Conservation (phyloP, 2,888 invertebrate genomes). For the Eristalis tenax region DNA sequence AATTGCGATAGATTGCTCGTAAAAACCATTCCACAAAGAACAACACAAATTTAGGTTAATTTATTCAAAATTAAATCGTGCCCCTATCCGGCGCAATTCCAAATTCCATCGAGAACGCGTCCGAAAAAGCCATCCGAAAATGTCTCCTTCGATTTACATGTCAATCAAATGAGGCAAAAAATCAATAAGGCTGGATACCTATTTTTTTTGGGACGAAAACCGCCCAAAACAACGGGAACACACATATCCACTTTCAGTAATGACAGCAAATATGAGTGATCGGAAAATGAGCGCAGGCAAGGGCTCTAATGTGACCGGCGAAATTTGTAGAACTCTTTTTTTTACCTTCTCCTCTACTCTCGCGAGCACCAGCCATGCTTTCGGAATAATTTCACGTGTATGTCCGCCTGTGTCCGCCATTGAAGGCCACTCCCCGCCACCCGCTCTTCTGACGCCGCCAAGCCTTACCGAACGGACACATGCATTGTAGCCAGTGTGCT, state of each 20-base stretch:
- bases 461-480: background rate
- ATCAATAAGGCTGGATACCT: conserved; percentile 33
- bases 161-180: conserved; percentile 29
- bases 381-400: conserved; percentile 32
- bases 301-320: conserved; percentile 7
- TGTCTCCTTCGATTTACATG: conserved; percentile 18
- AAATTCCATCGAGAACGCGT: background rate
- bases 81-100: background rate
- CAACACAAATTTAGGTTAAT: conserved; percentile 21
- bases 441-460: no score
- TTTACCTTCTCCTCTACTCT: background rate
- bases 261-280: conserved; percentile 8
- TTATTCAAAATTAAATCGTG: conserved; percentile 28
- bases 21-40: background rate
- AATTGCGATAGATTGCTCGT: background rate
- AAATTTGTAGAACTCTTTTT: conserved; percentile 19
- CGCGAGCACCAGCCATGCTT: conserved; percentile 2
- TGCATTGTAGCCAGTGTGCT: conserved; percentile 15
- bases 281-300: background rate
- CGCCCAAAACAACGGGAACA: conserved; percentile 12
- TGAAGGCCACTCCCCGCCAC: conserved; percentile 5
- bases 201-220: background rate
- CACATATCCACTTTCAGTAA: conserved; percentile 21
- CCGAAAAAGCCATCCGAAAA: background rate
- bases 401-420: background rate